Percentiles rank a stretch among this genome's conserved stretches.
Conservation (phyloP, 2,888 invertebrate genomes). For the Melanchra persicariae region DNA sequence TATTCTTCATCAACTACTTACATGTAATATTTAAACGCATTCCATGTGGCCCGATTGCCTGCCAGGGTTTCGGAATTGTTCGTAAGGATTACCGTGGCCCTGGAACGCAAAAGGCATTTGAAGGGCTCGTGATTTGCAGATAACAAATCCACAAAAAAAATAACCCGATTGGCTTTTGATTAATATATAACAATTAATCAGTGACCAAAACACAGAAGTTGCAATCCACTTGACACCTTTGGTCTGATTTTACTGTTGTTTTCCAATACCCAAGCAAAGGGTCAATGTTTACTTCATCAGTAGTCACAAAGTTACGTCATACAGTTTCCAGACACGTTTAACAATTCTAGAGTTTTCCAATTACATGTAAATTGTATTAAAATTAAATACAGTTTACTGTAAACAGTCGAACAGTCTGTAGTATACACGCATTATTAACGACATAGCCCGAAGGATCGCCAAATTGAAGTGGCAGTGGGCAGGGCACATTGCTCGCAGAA, state of each 20-base stretch:
- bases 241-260: neutral
- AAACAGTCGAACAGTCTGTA: neutral
- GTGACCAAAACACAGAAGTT: neutral
- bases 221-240: neutral
- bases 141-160: too few relatives aligned
- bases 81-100: too few relatives aligned
- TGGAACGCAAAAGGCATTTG: too few relatives aligned
- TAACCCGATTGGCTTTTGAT: neutral
- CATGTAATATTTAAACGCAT: neutral
- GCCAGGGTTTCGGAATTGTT: too few relatives aligned
- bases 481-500: too few relatives aligned
- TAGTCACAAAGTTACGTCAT: too few relatives aligned
- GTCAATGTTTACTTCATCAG: neutral
- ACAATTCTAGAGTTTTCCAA: conserved; percentile 23
- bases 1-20: neutral
- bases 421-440: neutral
- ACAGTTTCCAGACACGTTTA: neutral
- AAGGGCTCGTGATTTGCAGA: too few relatives aligned
- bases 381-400: conserved; percentile 8
- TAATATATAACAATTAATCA: neutral
- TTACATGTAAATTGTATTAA: conserved; percentile 19
- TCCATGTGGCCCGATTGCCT: neutral
- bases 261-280: neutral
- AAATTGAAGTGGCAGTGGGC: too few relatives aligned
- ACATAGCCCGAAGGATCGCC: too few relatives aligned